A percentile compares a stretch with the other conserved stretches of the same genome.
phyloP scores from a whole-genome alignment of 2,797 vertebrate species.

The Naso thynnoides region DNA sequence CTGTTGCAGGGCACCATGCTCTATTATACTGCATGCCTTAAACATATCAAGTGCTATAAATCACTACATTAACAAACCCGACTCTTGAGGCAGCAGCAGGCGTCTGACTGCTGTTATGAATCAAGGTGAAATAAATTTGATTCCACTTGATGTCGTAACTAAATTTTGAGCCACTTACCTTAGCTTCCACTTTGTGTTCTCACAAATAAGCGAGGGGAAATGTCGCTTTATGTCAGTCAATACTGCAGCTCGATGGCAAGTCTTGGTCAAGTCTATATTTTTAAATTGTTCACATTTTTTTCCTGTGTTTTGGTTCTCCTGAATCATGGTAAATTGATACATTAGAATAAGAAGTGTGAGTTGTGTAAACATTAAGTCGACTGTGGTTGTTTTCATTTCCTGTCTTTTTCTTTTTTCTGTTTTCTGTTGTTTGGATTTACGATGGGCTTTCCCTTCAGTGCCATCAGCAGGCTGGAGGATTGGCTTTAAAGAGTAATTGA shows the following conservation, averaged over 20 bases:
- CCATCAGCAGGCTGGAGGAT: neutral
- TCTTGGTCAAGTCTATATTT: neutral
- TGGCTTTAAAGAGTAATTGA: no score
- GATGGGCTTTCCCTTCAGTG: no score
- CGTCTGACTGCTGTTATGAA: slow-evolving; percentile 43
- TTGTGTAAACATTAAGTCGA: no score
- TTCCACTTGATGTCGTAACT: slow-evolving; percentile 28
- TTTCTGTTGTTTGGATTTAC: no score
- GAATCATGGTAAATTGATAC: no score
- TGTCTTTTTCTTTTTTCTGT: no score
- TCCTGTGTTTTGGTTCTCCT: no score
- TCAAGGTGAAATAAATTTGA: slow-evolving; percentile 37
- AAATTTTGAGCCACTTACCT: slow-evolving; percentile 4
- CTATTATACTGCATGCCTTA: slow-evolving; percentile 35
- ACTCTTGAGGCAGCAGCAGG: slow-evolving; percentile 34
- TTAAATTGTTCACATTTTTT: no score
- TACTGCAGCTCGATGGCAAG: neutral
- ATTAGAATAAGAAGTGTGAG: no score
- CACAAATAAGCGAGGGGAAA: slow-evolving; percentile 14
- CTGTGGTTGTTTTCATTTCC: no score
- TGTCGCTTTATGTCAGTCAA: slow-evolving; percentile 5
- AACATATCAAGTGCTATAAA: slow-evolving; percentile 51
- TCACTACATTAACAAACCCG: slow-evolving; percentile 49
- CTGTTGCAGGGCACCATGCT: slow-evolving; percentile 8
- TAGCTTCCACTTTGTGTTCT: slow-evolving; percentile 13